Conservation (phyloP, 2,113 vertebrate genomes). For the Chamaea fasciata region DNA sequence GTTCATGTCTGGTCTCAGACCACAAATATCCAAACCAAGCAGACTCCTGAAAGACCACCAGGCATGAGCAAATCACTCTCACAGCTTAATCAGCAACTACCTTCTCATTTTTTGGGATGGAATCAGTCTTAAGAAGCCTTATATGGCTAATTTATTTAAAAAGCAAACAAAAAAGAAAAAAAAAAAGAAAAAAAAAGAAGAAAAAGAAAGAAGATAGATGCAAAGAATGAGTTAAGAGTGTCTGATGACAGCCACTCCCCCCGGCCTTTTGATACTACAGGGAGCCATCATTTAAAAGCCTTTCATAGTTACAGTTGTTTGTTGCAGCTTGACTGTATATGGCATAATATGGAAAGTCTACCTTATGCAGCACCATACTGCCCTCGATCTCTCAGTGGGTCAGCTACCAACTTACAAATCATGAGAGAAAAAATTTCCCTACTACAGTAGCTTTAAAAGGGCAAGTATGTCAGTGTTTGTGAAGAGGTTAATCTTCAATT, state of each 20-base stretch:
- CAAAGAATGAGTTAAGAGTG: background rate
- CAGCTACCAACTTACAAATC: background rate
- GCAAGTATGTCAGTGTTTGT: background rate
- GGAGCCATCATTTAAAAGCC: background rate
- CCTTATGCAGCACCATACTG: background rate
- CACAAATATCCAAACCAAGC: constrained; percentile 15
- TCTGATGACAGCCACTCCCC: background rate
- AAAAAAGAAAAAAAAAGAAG: background rate
- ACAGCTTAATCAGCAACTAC: background rate
- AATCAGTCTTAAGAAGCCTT: background rate
- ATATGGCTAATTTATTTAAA: background rate
- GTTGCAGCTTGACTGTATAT: background rate
- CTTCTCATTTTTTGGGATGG: background rate
- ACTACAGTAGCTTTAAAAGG: background rate
- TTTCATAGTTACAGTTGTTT: background rate
- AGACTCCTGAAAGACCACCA: background rate
- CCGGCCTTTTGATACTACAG: background rate
- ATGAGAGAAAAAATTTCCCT: background rate
- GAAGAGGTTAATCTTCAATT: background rate
- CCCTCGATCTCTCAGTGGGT: background rate
- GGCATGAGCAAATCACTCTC: background rate
- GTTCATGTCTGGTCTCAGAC: background rate
- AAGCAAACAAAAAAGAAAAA: background rate
- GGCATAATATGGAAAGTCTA: background rate
- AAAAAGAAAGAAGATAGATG: background rate